These are phyloP conservation scores for Musca vetustissima DNA, from an alignment of 1,140 invertebrate species.

Conservation along the genomic window DNA sequence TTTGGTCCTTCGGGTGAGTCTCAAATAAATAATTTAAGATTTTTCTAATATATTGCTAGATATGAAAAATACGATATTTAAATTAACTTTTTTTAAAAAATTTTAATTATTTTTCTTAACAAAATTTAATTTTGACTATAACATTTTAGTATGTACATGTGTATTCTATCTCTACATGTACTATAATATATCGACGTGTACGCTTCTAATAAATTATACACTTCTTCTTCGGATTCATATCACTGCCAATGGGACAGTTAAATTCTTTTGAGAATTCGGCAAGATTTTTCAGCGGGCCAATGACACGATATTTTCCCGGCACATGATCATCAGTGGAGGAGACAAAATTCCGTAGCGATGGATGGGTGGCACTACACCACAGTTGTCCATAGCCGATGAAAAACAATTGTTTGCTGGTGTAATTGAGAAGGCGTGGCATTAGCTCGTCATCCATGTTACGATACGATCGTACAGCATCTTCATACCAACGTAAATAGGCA, in stretches of 20 bases:
- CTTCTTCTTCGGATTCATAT: conserved; percentile 66
- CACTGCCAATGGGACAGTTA: conserved; percentile 60
- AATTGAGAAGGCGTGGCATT: conserved; percentile 58
- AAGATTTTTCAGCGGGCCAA: conserved; percentile 68
- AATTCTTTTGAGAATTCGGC: conserved; percentile 67
- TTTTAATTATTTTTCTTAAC: no score
- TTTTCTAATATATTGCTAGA: no score
- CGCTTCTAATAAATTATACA: conserved; percentile 43
- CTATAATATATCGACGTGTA: no score
- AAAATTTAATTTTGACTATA: no score
- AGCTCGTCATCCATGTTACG: conserved; percentile 46
- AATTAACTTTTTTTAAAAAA: no score
- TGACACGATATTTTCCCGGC: conserved; percentile 61
- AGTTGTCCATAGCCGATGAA: conserved; percentile 70
- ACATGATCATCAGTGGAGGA: conserved; percentile 58
- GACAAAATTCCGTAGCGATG: conserved; percentile 25
- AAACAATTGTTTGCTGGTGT: conserved; percentile 68
- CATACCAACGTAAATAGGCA: conserved; percentile 62
- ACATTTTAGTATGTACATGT: no score
- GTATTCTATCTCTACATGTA: no score
- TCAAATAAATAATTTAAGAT: no score
- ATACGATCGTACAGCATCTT: conserved; percentile 30
- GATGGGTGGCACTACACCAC: conserved; percentile 43
- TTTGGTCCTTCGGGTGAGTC: no score
- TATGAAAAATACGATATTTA: no score